Percentiles rank a stretch among this genome's conserved stretches.
Conservation (phyloP, 2,113 vertebrate genomes). For the Semicossyphus pulcher region DNA sequence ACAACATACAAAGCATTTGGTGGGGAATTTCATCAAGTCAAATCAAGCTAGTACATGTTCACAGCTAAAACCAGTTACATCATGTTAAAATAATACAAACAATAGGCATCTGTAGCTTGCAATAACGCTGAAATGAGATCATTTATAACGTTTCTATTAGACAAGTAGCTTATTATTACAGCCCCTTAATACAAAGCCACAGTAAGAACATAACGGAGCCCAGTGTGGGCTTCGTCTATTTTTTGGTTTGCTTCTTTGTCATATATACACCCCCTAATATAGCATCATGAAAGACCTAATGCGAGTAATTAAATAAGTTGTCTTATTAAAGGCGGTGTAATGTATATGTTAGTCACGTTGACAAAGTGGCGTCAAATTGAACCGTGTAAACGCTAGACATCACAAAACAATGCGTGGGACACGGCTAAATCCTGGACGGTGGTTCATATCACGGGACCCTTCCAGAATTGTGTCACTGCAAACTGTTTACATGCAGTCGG, state of each 20-base stretch:
- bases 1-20: background rate
- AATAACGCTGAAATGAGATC: accelerated
- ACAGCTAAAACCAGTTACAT: background rate
- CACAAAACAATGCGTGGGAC: slow-evolving; percentile 9
- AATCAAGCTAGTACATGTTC: background rate
- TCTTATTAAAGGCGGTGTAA: too few species aligned
- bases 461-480: background rate
- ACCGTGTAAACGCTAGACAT: background rate
- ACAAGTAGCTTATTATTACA: background rate
- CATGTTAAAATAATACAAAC: accelerated
- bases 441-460: slow-evolving; percentile 11
- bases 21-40: background rate
- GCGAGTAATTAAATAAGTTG: accelerated
- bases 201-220: slow-evolving; percentile 58
- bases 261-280: background rate
- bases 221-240: slow-evolving; percentile 55
- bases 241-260: background rate
- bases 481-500: background rate
- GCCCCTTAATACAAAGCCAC: slow-evolving; percentile 31
- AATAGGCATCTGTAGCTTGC: background rate
- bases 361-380: accelerated
- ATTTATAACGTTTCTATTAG: background rate
- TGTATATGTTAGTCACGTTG: accelerated
- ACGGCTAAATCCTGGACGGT: slow-evolving; percentile 58
- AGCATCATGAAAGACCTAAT: background rate